A percentile compares a stretch with the other conserved stretches of the same genome.
These are phyloP conservation scores for Drosophila fuyamai DNA, from an alignment of 1,140 invertebrate genomes.

Conservation along the genomic window DNA sequence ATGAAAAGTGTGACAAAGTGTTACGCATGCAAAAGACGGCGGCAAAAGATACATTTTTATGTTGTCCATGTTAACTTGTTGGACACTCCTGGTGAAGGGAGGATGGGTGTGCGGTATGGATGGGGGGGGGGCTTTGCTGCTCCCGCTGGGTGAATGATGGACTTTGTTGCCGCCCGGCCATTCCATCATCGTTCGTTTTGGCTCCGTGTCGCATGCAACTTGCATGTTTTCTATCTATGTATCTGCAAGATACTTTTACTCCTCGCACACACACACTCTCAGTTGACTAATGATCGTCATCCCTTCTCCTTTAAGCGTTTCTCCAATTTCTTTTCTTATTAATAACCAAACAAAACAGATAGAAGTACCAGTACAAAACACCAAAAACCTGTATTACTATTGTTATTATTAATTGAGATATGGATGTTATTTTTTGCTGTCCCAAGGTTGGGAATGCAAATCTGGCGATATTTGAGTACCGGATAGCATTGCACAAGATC, in stretches of 20 bases:
- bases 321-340: conserved; percentile 75
- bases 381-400: conserved; percentile 40
- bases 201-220: conserved; percentile 65
- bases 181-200: conserved; percentile 47
- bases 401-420: conserved; percentile 60
- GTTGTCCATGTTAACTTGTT: conserved; percentile 68
- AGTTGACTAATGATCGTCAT: conserved; percentile 70
- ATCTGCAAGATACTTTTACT: conserved; percentile 80
- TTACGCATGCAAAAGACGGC: conserved; percentile 78
- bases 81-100: conserved; percentile 36
- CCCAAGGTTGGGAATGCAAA: conserved; percentile 51
- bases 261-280: conserved; percentile 36
- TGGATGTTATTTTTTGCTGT: background rate
- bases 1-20: conserved; percentile 83
- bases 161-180: conserved; percentile 74
- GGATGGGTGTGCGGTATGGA: conserved; percentile 4
- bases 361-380: conserved; percentile 15
- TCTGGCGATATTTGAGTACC: conserved; percentile 31
- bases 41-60: conserved; percentile 77
- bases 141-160: conserved; percentile 81
- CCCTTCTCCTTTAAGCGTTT: conserved; percentile 57
- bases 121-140: conserved; percentile 22
- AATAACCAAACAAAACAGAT: conserved; percentile 48
- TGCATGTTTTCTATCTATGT: conserved; percentile 78
- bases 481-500: conserved; percentile 42